These are phyloP conservation scores for Limnodromus scolopaceus DNA, from an alignment of 2,797 vertebrate genomes.

Conservation along the genomic window DNA sequence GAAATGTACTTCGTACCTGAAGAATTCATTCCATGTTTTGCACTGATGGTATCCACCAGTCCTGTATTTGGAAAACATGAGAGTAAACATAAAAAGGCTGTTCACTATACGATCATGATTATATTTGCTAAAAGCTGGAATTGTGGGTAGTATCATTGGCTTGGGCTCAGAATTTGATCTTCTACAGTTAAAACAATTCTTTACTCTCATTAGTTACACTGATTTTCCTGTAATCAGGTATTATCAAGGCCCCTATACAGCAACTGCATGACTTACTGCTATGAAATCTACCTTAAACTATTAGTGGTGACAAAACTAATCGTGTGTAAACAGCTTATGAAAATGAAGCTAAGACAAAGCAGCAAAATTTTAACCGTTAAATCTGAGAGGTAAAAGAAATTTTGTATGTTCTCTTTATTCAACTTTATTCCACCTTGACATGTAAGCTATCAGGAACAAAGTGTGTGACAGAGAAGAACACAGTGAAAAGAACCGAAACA, in stretches of 20 bases:
- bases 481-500: fast-evolving
- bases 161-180: neutral
- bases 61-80: constrained; percentile 11
- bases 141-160: neutral
- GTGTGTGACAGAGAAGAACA: neutral
- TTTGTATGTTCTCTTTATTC: neutral
- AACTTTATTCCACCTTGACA: neutral
- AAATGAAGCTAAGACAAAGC: neutral
- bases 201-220: neutral
- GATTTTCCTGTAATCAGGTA: neutral
- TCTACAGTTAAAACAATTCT: neutral
- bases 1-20: neutral
- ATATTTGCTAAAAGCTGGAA: neutral
- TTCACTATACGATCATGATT: neutral
- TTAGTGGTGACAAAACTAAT: neutral
- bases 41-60: neutral
- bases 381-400: neutral
- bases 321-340: neutral
- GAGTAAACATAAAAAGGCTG: neutral
- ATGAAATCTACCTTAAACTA: neutral
- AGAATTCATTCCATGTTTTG: neutral
- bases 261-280: neutral
- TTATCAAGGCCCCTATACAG: no score
- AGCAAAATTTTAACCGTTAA: neutral
- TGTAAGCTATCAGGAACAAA: neutral